A percentile compares a stretch with the other conserved stretches of the same genome.
Conservation (phyloP, 1,140 invertebrate species). For the Drosophila tropicalis region DNA sequence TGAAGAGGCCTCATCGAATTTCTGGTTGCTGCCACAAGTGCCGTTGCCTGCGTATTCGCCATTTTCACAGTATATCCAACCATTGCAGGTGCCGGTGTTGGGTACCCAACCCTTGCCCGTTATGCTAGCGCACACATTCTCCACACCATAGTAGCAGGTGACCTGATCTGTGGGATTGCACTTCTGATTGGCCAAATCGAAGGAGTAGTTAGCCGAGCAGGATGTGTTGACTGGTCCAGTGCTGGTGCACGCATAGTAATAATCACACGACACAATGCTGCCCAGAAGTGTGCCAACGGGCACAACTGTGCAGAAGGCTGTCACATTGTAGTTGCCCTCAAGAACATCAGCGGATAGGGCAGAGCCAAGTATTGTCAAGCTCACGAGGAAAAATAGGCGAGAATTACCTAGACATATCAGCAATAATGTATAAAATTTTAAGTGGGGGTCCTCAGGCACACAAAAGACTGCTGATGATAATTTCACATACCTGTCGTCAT, state of each 20-base stretch:
- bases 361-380: constrained; percentile 36
- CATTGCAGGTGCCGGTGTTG: constrained; percentile 28
- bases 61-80: constrained; percentile 31
- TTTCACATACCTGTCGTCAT: constrained; percentile 51
- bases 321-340: constrained; percentile 68
- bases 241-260: constrained; percentile 46
- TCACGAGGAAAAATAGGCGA: constrained; percentile 43
- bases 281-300: constrained; percentile 40
- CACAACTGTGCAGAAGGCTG: constrained; percentile 43
- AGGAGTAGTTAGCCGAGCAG: constrained; percentile 47
- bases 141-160: constrained; percentile 45
- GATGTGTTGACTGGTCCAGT: constrained; percentile 32
- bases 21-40: not conserved
- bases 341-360: constrained; percentile 35
- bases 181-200: constrained; percentile 20
- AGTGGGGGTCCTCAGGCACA: not conserved
- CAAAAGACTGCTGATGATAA: too few relatives aligned
- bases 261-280: constrained; percentile 48
- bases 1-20: not conserved
- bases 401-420: constrained; percentile 39
- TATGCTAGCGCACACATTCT: constrained; percentile 33
- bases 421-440: too few relatives aligned
- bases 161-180: constrained; percentile 40
- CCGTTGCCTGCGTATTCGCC: not conserved
- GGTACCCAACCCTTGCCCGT: constrained; percentile 33